phyloP scores from a whole-genome alignment of 1,140 invertebrate species.

The Apis mellifera region Amel_HAv3.1 CM009936.2:5383001-5383500 shows the following conservation, averaged over 20 bases:
- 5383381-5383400: neutral
- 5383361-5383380: constrained; percentile 24
- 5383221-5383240: constrained; percentile 16
- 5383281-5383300: neutral
- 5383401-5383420: constrained; percentile 11
- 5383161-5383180: neutral
- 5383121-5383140: neutral
- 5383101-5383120: neutral
- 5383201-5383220: constrained; percentile 39
- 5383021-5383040: constrained; percentile 29
- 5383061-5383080: too few species aligned
- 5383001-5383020: constrained; percentile 46
- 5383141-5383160: neutral
- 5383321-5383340: neutral
- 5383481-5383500: constrained; percentile 14
- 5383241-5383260: neutral
- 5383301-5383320: neutral
- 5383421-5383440: constrained; percentile 7
- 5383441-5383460: neutral
- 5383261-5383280: constrained; percentile 9
- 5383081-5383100: neutral
- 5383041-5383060: constrained; percentile 20
- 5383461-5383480: constrained; percentile 16
- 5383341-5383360: neutral
- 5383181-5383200: neutral